Conservation (phyloP, 2,888 invertebrate species). For the Resseliella maxima region DNA sequence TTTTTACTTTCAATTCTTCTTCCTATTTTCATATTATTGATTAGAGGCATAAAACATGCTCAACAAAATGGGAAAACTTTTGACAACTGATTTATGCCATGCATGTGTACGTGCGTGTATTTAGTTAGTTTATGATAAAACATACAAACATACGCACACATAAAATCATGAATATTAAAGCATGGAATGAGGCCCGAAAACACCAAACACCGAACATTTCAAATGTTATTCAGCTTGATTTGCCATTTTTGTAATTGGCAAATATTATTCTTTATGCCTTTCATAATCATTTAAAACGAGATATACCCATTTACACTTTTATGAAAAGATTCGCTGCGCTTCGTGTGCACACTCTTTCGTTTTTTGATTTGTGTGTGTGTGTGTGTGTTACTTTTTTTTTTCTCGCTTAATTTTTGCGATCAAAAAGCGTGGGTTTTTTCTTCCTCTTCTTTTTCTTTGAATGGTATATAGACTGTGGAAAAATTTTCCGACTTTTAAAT, state of each 20-base stretch:
- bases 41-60: not conserved
- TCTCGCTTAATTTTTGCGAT: not conserved
- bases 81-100: constrained; percentile 18
- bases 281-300: constrained; percentile 27
- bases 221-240: not conserved
- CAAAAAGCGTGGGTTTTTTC: constrained; percentile 5
- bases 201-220: not conserved
- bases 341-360: not conserved
- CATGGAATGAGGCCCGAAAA: no score
- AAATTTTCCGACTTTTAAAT: not conserved
- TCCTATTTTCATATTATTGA: constrained; percentile 12
- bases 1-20: no score
- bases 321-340: constrained; percentile 23
- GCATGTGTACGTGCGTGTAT: not conserved
- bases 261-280: not conserved
- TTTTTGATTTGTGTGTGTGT: no score
- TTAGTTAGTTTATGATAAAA: not conserved
- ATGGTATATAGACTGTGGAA: not conserved
- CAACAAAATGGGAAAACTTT: not conserved
- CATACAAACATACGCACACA: no score
- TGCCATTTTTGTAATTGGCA: not conserved
- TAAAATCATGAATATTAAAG: no score
- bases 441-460: not conserved
- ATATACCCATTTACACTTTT: not conserved
- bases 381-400: no score